Base-by-base conservation (phyloP, 2,888 invertebrate species). In the Ceratothoa steindachneri region DNA sequence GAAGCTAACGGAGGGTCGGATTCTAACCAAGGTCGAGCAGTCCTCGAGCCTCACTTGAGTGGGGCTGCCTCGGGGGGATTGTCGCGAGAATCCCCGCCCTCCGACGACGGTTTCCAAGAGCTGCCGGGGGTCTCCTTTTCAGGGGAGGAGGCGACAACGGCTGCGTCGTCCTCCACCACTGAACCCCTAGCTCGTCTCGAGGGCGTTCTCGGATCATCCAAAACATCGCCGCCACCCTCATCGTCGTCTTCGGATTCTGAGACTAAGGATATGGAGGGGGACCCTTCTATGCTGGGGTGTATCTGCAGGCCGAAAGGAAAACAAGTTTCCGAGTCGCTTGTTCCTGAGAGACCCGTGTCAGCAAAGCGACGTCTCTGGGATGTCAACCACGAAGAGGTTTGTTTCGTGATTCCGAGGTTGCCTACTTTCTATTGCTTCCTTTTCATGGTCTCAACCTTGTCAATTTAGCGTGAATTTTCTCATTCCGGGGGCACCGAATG, bases 201-300 rank as follows among this genome's bases (percentile, higher is more conserved):
- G 41, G 41, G 41, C 15, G 41, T 41, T 41, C 41, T 15, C 41
- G 7, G 7, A 9, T 9, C 41, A 9, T 41, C 41, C 41, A 41
- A 41, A 41, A 9, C 41, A 5, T 60, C 60, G 12, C 24, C 60
- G 22, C 24, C 60, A 2, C 12, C 19, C 12, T 60, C 60, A 22
- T 60, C 60, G 24, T 22, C 60, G 27, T 60, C 60, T 60, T 60
- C 60, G 24, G 19, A n/a, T 24, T 24, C 60, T 60, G 60, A 60
- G 2, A 5, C 41, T 41, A 41, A 41, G 15, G 41, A 41, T 15
- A 15, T 41, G 5, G 41, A 41, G 15, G 41, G 41, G 41, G 15
- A 15, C 15, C 7, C 5, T 9, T 60, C 60, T 12, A 19, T n/a
- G 15, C 1, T 51, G 52, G 52, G 19, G n/a, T 19, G 15, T 19